Conservation (phyloP, 2,113 vertebrate species). For the Callionymus lyra region DNA sequence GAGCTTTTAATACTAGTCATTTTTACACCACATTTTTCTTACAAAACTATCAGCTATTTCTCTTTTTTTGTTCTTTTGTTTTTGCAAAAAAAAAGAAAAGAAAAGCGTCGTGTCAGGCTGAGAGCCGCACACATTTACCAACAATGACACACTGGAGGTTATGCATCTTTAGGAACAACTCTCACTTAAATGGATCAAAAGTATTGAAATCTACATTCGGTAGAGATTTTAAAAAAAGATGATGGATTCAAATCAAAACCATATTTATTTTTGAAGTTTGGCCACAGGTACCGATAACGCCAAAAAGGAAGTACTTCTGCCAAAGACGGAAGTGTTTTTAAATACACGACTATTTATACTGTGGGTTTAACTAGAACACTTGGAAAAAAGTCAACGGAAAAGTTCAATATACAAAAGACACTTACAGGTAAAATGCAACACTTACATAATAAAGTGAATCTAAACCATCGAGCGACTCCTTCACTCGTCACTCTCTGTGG, state of each 20-base stretch:
- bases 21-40: slow-evolving; percentile 51
- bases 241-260: slow-evolving; percentile 2
- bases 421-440: slow-evolving; percentile 38
- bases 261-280: slow-evolving; percentile 2
- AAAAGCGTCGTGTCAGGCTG: slow-evolving; percentile 47
- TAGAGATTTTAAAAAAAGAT: slow-evolving; percentile 21
- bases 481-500: slow-evolving; percentile 21
- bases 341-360: slow-evolving; percentile 18
- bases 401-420: slow-evolving; percentile 36
- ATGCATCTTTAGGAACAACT: slow-evolving; percentile 22
- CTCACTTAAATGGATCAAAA: slow-evolving; percentile 25
- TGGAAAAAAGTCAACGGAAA: slow-evolving; percentile 28
- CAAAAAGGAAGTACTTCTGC: slow-evolving; percentile 7
- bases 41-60: slow-evolving; percentile 52
- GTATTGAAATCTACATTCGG: slow-evolving; percentile 26
- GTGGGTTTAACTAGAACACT: slow-evolving; percentile 24
- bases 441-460: slow-evolving; percentile 29
- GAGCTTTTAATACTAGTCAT: slow-evolving; percentile 22
- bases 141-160: slow-evolving; percentile 28
- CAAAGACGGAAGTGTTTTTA: slow-evolving; percentile 13
- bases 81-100: slow-evolving; percentile 18
- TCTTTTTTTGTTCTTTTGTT: slow-evolving; percentile 22
- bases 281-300: slow-evolving; percentile 2
- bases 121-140: slow-evolving; percentile 42
- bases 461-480: slow-evolving; percentile 33